Evolutionary conservation across 2,797 vertebrate genomes (phyloP), one percentile per base, ranked within the genome.

Genomic region (Anguilla obscura): DNA sequence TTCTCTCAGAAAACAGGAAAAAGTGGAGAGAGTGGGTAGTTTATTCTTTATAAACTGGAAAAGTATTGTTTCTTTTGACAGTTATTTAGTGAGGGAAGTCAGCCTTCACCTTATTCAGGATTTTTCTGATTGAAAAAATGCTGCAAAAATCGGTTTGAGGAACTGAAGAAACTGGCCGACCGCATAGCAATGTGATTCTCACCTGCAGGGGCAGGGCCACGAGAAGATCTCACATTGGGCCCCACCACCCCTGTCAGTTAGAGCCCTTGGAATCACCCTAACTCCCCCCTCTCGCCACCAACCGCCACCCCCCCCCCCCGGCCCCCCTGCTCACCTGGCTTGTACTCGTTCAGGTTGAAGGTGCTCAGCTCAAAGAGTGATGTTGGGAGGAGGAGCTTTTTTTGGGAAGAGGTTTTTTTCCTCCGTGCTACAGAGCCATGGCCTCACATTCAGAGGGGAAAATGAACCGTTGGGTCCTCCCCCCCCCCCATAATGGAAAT

Each of bases 401-500:
- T 74, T 5, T 10, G 48, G 24, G 12, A 4, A 2, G 85, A 69
- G 27, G 45, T 86, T n/a, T 50, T 76, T 60, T 58, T 79, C 16
- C 12, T 1, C 21, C 2, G 21, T 0, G 27, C 40, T 52, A 52
- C 12, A 52, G 12, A 12, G 52, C 30, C 14, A 66, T 24, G 83
- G 84, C 18, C 66, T 88, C 2, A 36, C 84, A 24, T 86, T 86
- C 56, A 50, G 87, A 18, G 87, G 66, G 18, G 52, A 86, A 0
- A 16, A 86, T 48, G 88, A 88, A 80, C 18, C 60, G n/a, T 21
- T 88, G 4, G 86, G 74, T 3, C 52, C 5, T 5, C 30, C 7
- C 52, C 12, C n/a, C 48, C 10, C 45, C 50, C 6, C 69, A 87
- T n/a, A 87, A 82, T 60, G 71, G 86, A 6, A 82, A 82, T 60